Evolutionary conservation across 2,888 invertebrate species (phyloP), one percentile per base, ranked within the genome.

Genomic region (Candidula unifasciata): DNA sequence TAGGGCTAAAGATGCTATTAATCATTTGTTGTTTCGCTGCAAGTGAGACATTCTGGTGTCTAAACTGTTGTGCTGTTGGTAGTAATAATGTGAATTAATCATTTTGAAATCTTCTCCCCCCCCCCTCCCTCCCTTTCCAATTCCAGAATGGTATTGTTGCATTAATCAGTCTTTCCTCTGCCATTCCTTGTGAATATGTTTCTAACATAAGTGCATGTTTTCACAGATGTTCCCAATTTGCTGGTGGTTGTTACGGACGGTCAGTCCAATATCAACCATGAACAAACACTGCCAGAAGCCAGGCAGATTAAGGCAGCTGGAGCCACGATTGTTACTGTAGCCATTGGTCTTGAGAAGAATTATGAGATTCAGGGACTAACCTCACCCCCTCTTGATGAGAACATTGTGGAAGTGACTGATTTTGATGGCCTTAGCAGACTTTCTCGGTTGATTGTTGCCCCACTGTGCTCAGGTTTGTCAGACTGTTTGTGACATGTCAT

Each of bases 271-370:
- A 89, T 92, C 66, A 88, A 92, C 84, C 89, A 90, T 78, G 83
- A 87, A 37, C 86, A 90, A 44, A 93, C 93, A 6, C 86, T 93
- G n/a, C 90, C 91, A 1, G 91, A 92, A 85, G 93, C 93, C 8
- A 80, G 87, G n/a, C 82, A 86, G 3, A 86, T 92, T 73, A 91
- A 91, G 84, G 37, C 85, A 10, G 86, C 87, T 27, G 92, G 92
- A 3, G 89, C 89, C 3, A 89, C 90, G 21, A 89, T 91, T 66
- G 86, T 92, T 35, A 91, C 91, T 1, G 89, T 92, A 24, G 92
- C 91, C 44, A 89, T 92, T 10, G 91, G 91, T 0, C 90, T 91
- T 83, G 85, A 88, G 8, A 85, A 86, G 3, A 88, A 88, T 18
- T 82, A 86, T 27, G 93, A 93, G 84, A 87, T 93, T 27, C 86